These are phyloP conservation scores for Pangasius djambal DNA, from an alignment of 2,797 vertebrate species.

Conservation along the genomic window DNA sequence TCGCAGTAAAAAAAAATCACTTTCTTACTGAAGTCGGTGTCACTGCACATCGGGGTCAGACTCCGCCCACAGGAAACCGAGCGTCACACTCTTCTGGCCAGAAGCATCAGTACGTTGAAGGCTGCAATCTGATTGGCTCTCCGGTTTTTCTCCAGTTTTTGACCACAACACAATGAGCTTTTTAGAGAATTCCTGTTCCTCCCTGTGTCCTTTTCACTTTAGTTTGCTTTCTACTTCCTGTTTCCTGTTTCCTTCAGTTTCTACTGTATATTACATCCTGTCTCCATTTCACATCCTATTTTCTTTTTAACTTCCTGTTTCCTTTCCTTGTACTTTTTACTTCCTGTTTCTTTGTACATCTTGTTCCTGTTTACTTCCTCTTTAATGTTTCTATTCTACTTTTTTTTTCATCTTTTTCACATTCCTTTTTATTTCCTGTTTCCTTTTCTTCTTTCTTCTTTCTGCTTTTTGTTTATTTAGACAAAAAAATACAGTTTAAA, in stretches of 20 bases:
- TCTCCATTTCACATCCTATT: neutral
- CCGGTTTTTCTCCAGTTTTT: neutral
- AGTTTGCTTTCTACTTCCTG: neutral
- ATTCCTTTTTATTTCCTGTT: neutral
- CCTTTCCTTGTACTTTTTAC: neutral
- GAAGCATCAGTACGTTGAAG: no score
- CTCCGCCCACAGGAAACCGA: neutral
- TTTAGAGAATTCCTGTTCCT: neutral
- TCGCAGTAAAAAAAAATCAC: neutral
- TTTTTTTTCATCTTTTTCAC: neutral
- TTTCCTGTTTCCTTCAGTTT: neutral
- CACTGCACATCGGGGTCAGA: neutral
- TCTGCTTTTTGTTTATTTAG: neutral
- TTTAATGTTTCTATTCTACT: neutral
- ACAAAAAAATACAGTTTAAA: neutral
- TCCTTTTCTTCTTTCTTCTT: neutral
- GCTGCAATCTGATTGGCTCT: neutral
- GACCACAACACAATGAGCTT: neutral
- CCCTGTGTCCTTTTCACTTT: neutral
- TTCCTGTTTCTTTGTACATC: neutral
- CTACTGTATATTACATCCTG: neutral
- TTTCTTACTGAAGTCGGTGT: neutral
- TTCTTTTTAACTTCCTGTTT: neutral
- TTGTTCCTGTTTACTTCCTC: neutral
- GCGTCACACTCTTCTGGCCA: neutral